Percentiles rank a stretch among this genome's conserved stretches.
Conservation (phyloP, 2,797 vertebrate species). For the Gymnothorax reevesii region DNA sequence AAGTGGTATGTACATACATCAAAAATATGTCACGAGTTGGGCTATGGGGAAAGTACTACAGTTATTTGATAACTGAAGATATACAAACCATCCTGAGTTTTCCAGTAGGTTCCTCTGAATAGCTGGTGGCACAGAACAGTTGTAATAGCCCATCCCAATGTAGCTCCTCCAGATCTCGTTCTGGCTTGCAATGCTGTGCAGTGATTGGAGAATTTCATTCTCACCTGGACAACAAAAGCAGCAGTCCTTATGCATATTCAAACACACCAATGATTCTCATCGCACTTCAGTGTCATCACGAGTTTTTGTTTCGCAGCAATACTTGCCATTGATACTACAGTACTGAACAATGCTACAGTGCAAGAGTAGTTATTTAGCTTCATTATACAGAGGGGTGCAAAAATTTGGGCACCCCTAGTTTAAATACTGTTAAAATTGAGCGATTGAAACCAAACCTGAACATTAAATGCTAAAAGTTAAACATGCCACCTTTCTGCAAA, state of each 20-base stretch:
- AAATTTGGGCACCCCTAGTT: too few species aligned
- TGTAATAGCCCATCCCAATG: constrained; percentile 98
- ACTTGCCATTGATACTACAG: neutral
- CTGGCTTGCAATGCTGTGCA: constrained; percentile 85
- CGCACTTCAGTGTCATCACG: neutral
- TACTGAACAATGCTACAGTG: neutral
- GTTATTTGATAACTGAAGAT: neutral
- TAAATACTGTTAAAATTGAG: too few species aligned
- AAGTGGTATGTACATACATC: too few species aligned
- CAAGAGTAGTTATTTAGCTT: too few species aligned
- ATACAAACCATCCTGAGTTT: constrained; percentile 91
- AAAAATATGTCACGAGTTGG: too few species aligned
- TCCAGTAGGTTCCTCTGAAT: constrained; percentile 92
- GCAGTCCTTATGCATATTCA: neutral
- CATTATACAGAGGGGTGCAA: too few species aligned
- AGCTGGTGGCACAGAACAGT: constrained; percentile 88
- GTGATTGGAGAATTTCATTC: constrained; percentile 87
- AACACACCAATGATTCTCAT: neutral
- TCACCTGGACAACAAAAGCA: constrained; percentile 77
- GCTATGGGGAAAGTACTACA: too few species aligned
- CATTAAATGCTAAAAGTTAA: too few species aligned
- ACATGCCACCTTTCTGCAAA: too few species aligned
- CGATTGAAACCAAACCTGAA: too few species aligned
- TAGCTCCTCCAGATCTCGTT: constrained; percentile 96
- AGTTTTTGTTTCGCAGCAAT: neutral